Evolutionary conservation across 92 coral and sea anemone genomes (phyloP), one percentile per base, ranked within the genome.

Genomic region (Epizoanthus stellaris): DNA sequence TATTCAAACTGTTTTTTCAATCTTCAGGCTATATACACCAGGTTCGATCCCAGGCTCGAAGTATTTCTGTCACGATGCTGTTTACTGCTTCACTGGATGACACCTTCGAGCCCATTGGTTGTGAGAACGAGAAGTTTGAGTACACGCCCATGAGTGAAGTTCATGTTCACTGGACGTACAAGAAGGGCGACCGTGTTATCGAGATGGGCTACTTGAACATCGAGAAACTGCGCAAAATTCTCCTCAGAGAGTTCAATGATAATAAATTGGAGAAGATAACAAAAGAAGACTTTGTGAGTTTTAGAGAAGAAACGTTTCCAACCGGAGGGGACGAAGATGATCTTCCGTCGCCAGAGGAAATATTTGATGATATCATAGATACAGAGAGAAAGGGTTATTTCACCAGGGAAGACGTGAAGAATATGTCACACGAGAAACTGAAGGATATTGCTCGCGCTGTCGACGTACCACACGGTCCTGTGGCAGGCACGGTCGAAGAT

Each of bases 141-240:
- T 94, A 94, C 89, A 93, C 95, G 4, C 93, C 99, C 3, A 88
- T 96, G 85, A 94, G 98, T 61, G 86, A 93, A 36, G 95, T 92
- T 1, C 80, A 92, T 7, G 97, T 96, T n/a, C 98, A 94, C 45
- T 96, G 98, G 98, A 96, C 98, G 0, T 96, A 94, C 91, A 93
- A 93, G 59, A 96, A 96, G 60, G 99, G 98, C 12, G 99, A 96
- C 81, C 90, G 61, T 59, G 67, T 87, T 13, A 93, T 96, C 39
- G 93, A 91, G 14, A 96, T 96, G 99, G 99, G 99, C 30, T 96
- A 91, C 74, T 73, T 92, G 80, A 95, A 95, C 72, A 81, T 94
- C 2, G 93, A 90, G 70, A 83, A 49, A 77, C 89, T 91, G 76
- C 81, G 95, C 40, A 70, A 90, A 25, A 66, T 61, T 30, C 7